Evolutionary conservation across 2,113 vertebrate species (phyloP).

Genomic region (Dasypus novemcinctus): DNA sequence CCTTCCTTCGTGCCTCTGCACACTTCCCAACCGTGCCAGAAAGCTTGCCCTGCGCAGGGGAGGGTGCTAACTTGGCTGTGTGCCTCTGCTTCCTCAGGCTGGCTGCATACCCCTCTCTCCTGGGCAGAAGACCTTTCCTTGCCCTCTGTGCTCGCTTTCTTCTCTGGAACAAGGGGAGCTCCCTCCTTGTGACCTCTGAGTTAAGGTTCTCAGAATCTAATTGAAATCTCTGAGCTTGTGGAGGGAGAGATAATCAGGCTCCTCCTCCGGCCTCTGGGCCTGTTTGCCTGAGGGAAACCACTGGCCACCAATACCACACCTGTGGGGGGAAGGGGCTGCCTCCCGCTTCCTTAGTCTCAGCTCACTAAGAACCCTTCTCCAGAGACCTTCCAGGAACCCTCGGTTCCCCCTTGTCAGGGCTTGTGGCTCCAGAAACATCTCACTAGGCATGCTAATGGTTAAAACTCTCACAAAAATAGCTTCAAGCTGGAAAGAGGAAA

Average conservation of each 20-base stretch:
- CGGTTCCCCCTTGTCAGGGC: background rate
- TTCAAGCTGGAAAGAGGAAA: conserved; percentile 38
- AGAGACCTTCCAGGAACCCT: background rate
- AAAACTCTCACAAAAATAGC: conserved; percentile 49
- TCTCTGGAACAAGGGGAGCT: background rate
- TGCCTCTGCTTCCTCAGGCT: background rate
- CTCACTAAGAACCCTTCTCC: background rate
- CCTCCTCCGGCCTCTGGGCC: background rate
- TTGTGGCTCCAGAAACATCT: background rate
- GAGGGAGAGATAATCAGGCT: background rate
- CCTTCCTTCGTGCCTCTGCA: background rate
- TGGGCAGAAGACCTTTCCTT: background rate
- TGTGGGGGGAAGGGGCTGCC: fast-evolving
- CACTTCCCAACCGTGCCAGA: background rate
- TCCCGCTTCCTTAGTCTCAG: background rate
- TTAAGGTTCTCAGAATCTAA: background rate
- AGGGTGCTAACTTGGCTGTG: background rate
- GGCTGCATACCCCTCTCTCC: background rate
- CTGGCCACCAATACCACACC: background rate
- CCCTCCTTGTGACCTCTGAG: no score
- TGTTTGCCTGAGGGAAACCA: background rate
- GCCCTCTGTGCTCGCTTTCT: background rate
- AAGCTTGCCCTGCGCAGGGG: background rate
- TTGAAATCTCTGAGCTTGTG: background rate
- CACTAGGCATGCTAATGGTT: background rate